phyloP scores from a whole-genome alignment of 2,113 vertebrate genomes.

The Paracanthobrama guichenoti region DNA sequence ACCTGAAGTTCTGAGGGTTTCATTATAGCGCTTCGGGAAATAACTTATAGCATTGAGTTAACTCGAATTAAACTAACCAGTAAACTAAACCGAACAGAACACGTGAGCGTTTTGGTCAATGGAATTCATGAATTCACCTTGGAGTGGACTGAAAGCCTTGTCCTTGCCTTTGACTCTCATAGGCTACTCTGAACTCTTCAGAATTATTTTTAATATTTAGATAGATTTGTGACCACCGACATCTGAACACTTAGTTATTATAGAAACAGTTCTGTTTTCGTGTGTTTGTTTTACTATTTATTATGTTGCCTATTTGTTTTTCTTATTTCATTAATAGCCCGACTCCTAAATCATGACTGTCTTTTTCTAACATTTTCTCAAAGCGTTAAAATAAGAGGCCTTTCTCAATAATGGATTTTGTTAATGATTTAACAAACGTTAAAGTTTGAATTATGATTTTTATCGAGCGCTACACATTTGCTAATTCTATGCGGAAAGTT shows the following conservation, averaged over 20 bases:
- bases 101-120: not conserved
- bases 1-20: not conserved
- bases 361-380: conserved; percentile 56
- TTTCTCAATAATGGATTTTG: conserved; percentile 71
- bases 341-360: conserved; percentile 62
- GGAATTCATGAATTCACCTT: not conserved
- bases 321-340: conserved; percentile 55
- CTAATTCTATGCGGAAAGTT: conserved; percentile 62
- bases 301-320: not conserved
- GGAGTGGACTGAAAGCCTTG: not conserved
- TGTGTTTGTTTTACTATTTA: not conserved
- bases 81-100: not conserved
- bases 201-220: not conserved
- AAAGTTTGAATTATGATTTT: conserved; percentile 75
- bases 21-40: not conserved
- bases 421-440: conserved; percentile 68
- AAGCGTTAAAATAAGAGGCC: conserved; percentile 64
- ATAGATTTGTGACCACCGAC: not conserved
- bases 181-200: not conserved
- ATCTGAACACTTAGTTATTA: not conserved
- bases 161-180: not conserved
- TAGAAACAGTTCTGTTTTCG: not conserved
- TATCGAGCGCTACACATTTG: conserved; percentile 75
- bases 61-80: not conserved
- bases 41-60: not conserved